Evolutionary conservation across 2,888 invertebrate species (phyloP).

Genomic region (Zhuqinia jingwanae): DNA sequence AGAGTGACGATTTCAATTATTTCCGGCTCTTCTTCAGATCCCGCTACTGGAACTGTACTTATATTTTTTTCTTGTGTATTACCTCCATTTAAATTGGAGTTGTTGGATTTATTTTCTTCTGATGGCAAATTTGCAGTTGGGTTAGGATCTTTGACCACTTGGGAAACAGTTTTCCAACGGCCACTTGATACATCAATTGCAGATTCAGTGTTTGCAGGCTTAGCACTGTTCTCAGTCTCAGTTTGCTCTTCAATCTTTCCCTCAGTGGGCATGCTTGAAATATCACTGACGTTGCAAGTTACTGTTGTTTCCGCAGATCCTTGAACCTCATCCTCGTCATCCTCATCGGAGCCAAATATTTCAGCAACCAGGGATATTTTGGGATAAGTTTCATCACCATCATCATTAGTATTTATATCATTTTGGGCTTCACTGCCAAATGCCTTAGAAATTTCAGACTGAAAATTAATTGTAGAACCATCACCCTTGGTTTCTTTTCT

Average conservation of each 20-base stretch:
- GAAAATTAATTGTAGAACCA: conserved; percentile 76
- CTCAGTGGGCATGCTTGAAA: neutral
- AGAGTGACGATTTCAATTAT: conserved; percentile 63
- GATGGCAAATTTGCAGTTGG: neutral
- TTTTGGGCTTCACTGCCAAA: conserved; percentile 82
- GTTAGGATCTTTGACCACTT: conserved; percentile 5
- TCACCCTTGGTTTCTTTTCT: conserved; percentile 73
- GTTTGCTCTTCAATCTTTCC: neutral
- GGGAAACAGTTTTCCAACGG: conserved; percentile 69
- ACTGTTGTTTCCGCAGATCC: neutral
- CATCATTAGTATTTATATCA: conserved; percentile 64
- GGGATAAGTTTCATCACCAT: conserved; percentile 62
- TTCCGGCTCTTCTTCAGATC: conserved; percentile 53
- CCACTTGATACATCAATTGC: conserved; percentile 58
- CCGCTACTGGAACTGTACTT: too few relatives aligned
- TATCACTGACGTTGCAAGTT: neutral
- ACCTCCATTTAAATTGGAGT: neutral
- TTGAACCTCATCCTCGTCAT: conserved; percentile 71
- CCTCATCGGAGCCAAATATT: conserved; percentile 78
- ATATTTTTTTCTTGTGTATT: neutral
- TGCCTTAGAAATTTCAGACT: conserved; percentile 79
- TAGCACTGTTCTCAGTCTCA: conserved; percentile 25
- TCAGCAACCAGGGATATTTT: conserved; percentile 77
- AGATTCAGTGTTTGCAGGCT: conserved; percentile 31
- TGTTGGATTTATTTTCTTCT: neutral